Evolutionary conservation across 2,113 vertebrate genomes (phyloP), one percentile per base, ranked within the genome.

Genomic region (Osmerus eperlanus): DNA sequence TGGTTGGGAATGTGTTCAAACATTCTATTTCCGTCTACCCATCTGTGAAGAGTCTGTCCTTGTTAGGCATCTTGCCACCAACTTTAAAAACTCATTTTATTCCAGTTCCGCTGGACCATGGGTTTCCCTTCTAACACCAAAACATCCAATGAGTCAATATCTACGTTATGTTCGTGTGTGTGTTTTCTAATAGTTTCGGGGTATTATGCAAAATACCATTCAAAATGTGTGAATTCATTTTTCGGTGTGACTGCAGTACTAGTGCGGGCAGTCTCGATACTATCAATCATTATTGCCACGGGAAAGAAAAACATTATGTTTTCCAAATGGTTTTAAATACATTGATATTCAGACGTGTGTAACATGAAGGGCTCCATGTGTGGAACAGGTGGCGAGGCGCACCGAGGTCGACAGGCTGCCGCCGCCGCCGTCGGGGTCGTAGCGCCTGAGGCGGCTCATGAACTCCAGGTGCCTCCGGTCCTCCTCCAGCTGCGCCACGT

Each of bases 391-490:
- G 19, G 19, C 13, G 21, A 23, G 58, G 23, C 61, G 21, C 28
- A 63, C 61, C 3, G 25, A 7, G 61, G 28, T 15, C 4, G 61
- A 6, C 14, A 63, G 28, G 61, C 14, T 9, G 28, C 5, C 61
- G 23, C 23, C 13, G 28, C 16, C 61, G 23, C 13, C 13, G 23
- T 63, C 61, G 6, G 32, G 4, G 13, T 63, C 61, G 15, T 29
- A 63, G 23, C 28, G 61, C 23, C 23, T 5, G 61, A 63, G 61
- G 28, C 61, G 25, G 28, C 61, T 96, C 95, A 96, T 96, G 86
- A 96, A 96, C 78, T 95, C 91, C 81, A 96, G 85, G 88, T 96
- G 95, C 74, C 95, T 95, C 89, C 95, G 95, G 86, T 96, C 95
- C 87, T 96, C 95, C 83, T 96, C 95, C 41, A 96, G 93, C 91